Evolutionary conservation across 2,888 invertebrate genomes (phyloP).

Genomic region (Willowsia nigromaculata): DNA sequence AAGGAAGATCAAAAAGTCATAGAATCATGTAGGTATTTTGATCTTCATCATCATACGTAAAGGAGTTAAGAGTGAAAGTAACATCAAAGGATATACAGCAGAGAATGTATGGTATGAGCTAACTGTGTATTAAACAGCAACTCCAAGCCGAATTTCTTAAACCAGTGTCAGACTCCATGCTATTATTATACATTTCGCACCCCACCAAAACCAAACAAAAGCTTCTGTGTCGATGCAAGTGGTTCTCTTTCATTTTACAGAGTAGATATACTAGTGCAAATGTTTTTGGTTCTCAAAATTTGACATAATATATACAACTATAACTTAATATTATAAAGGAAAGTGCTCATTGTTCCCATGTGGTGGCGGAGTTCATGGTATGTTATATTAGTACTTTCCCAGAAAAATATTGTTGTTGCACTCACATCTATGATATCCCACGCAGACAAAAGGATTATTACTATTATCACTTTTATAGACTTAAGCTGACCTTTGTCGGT

Average conservation of each 20-base stretch:
- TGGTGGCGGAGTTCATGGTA: too few relatives aligned
- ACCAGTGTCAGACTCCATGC: not conserved
- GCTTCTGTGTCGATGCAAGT: not conserved
- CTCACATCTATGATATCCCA: not conserved
- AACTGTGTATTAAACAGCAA: too few relatives aligned
- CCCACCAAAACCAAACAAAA: not conserved
- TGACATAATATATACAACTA: not conserved
- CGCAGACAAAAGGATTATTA: not conserved
- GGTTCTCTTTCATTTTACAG: not conserved
- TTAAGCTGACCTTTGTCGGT: not conserved
- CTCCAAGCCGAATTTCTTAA: not conserved
- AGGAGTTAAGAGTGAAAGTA: too few relatives aligned
- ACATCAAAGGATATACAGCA: too few relatives aligned
- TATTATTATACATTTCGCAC: too few relatives aligned
- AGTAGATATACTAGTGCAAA: too few relatives aligned
- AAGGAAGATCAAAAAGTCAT: slow-evolving; percentile 11
- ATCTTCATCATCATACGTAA: not conserved
- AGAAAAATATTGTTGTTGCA: not conserved
- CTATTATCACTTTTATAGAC: not conserved
- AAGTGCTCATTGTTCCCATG: too few relatives aligned
- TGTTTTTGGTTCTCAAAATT: too few relatives aligned
- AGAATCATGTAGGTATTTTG: not conserved
- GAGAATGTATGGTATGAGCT: too few relatives aligned
- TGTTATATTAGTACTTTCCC: not conserved
- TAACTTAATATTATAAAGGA: too few relatives aligned